phyloP scores from a whole-genome alignment of 1,140 invertebrate species.

The Drosophila bifasciata region DNA sequence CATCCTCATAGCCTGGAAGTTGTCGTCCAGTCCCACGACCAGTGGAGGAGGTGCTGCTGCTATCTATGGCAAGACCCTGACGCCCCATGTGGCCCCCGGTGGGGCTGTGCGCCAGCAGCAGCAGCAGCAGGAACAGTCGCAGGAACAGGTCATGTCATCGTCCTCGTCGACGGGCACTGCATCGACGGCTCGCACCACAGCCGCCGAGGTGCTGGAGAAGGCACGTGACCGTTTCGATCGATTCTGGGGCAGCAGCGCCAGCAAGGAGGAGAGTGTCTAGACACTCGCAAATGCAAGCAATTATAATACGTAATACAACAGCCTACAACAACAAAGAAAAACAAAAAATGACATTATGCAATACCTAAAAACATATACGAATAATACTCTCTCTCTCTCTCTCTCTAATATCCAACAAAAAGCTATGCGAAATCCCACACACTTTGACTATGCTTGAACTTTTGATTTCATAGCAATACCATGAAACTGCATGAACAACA shows the following conservation, averaged over 20 bases:
- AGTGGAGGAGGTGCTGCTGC: slow-evolving; percentile 51
- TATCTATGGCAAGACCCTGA: slow-evolving; percentile 68
- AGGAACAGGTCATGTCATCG: slow-evolving; percentile 84
- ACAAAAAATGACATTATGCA: slow-evolving; percentile 46
- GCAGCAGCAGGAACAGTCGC: slow-evolving; percentile 45
- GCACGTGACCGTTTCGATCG: slow-evolving; percentile 93
- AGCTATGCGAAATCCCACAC: slow-evolving; percentile 2
- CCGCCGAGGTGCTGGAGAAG: slow-evolving; percentile 91
- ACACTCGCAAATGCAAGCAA: slow-evolving; percentile 15
- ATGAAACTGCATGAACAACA: slow-evolving; percentile 33
- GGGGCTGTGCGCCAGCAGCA: slow-evolving; percentile 58
- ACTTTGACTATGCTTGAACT: slow-evolving; percentile 26
- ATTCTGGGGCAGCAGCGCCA: slow-evolving; percentile 89
- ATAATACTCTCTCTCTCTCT: slow-evolving; percentile 19
- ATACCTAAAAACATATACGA: slow-evolving; percentile 46
- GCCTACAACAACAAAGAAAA: slow-evolving; percentile 41
- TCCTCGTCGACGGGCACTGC: slow-evolving; percentile 75
- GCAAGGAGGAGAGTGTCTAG: slow-evolving; percentile 82
- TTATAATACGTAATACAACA: slow-evolving; percentile 56
- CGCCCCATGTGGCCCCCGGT: slow-evolving; percentile 54
- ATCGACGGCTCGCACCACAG: slow-evolving; percentile 85
- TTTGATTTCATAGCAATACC: slow-evolving; percentile 22
- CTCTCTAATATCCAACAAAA: slow-evolving; percentile 4
- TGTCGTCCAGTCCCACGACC: slow-evolving; percentile 65
- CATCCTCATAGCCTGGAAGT: slow-evolving; percentile 73